Evolutionary conservation across 2,113 vertebrate species (phyloP).

Genomic region (Megaceryle maxima): DNA sequence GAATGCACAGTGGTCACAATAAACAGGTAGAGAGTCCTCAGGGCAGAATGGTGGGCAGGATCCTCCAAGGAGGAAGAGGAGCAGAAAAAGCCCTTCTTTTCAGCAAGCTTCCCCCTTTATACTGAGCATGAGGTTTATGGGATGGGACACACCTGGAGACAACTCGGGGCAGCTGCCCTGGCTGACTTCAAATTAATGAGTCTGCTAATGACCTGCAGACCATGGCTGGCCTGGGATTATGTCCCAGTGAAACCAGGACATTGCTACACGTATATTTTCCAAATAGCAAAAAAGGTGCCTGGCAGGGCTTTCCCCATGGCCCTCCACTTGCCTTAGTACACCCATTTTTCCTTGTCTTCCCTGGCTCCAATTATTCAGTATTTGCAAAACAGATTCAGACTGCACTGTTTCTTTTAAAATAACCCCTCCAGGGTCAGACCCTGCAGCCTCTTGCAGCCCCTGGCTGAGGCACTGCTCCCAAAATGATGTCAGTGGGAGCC

Average conservation of each 20-base stretch:
- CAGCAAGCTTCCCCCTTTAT: not conserved
- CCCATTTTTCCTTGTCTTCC: not conserved
- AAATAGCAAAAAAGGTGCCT: not conserved
- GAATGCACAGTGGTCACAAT: not conserved
- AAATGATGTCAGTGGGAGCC: not conserved
- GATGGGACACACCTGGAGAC: not conserved
- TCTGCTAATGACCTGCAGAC: not conserved
- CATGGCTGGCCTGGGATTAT: not conserved
- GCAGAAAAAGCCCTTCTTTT: not conserved
- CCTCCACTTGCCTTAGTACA: not conserved
- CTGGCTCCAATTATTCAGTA: not conserved
- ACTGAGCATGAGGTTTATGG: not conserved
- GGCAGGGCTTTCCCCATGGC: accelerated
- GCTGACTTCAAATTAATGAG: too few species aligned
- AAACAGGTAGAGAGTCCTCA: not conserved
- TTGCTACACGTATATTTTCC: not conserved
- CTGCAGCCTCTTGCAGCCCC: not conserved
- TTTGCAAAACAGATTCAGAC: not conserved
- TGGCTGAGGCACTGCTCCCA: not conserved
- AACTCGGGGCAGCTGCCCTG: not conserved
- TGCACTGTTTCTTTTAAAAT: not conserved
- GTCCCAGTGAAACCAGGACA: not conserved
- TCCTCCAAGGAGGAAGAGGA: not conserved
- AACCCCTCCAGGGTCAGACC: not conserved
- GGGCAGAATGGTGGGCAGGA: not conserved